Conservation (phyloP, 2,797 vertebrate genomes). For the Mus spretus region DNA sequence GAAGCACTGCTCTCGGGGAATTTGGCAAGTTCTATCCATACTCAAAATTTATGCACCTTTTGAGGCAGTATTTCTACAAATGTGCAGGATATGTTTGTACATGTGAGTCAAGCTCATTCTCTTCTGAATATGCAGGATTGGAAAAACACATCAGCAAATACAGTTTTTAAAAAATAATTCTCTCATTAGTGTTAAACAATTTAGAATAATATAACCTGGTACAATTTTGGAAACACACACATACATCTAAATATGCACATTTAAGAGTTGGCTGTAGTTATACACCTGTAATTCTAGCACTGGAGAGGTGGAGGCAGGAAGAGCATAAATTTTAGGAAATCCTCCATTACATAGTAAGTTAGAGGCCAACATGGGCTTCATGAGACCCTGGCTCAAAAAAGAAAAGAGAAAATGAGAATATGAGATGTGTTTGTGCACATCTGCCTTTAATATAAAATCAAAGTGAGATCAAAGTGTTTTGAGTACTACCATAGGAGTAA, state of each 20-base stretch:
- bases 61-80: background rate
- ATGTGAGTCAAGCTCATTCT: background rate
- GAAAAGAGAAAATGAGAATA: background rate
- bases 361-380: background rate
- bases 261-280: background rate
- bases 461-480: background rate
- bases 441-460: background rate
- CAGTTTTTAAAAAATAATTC: background rate
- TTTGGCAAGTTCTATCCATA: background rate
- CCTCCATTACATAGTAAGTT: background rate
- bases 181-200: background rate
- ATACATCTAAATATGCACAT: background rate
- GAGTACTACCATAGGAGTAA: background rate
- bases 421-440: background rate
- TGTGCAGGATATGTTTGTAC: background rate
- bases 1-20: background rate
- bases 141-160: background rate
- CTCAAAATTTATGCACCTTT: background rate
- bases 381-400: background rate
- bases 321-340: background rate
- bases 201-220: conserved; percentile 25
- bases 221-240: background rate
- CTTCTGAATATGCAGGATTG: background rate
- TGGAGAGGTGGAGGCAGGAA: background rate
- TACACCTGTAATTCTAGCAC: background rate